Evolutionary conservation across 2,797 vertebrate species (phyloP).

Genomic region (Heterohyrax brucei): DNA sequence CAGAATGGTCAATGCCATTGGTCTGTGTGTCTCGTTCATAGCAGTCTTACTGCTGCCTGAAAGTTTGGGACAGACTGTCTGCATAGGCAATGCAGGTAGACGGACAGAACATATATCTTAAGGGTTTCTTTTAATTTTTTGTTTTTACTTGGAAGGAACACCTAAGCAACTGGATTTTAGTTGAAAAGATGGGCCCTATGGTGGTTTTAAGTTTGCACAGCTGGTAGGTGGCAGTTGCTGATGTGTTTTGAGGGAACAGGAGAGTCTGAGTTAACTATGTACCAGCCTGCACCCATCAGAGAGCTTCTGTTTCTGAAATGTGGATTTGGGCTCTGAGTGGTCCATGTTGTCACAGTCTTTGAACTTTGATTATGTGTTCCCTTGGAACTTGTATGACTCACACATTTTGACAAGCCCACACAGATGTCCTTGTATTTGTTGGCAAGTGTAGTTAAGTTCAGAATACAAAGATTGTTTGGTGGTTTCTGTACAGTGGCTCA

Average conservation of each 20-base stretch:
- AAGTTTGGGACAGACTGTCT: background rate
- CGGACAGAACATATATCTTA: background rate
- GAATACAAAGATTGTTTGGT: constrained; percentile 72
- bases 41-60: background rate
- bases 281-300: background rate
- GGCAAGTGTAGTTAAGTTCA: constrained; percentile 54
- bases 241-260: background rate
- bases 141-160: constrained; percentile 14
- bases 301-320: constrained; percentile 56
- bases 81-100: background rate
- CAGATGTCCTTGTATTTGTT: constrained; percentile 73
- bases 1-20: background rate
- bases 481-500: constrained; percentile 11
- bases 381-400: constrained; percentile 71
- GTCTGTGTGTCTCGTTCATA: background rate
- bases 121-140: constrained; percentile 10
- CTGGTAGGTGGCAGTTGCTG: background rate
- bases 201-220: constrained; percentile 10
- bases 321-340: constrained; percentile 11
- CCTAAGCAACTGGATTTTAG: constrained; percentile 58
- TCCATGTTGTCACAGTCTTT: constrained; percentile 45
- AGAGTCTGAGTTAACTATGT: background rate
- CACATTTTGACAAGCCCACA: constrained; percentile 66
- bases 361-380: constrained; percentile 49
- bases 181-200: background rate